Evolutionary conservation across 2,797 vertebrate genomes (phyloP).

Genomic region (Enteromius argenteus): DNA sequence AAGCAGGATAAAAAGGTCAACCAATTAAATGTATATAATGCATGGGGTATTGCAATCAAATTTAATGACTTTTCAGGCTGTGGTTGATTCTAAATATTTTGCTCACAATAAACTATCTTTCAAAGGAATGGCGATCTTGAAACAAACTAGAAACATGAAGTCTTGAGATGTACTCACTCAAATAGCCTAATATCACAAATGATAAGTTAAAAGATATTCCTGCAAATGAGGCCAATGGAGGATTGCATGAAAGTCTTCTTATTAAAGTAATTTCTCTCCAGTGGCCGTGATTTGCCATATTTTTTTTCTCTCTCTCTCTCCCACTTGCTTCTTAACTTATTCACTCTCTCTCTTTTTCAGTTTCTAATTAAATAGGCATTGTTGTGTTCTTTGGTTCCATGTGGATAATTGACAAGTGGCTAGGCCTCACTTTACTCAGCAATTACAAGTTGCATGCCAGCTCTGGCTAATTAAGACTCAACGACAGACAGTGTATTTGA

Average conservation of each 20-base stretch:
- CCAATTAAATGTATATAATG: slow-evolving; percentile 2
- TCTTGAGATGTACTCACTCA: slow-evolving; percentile 6
- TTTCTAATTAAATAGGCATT: slow-evolving; percentile 74
- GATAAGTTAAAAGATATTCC: slow-evolving; percentile 50
- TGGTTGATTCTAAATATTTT: neutral
- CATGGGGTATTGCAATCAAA: slow-evolving; percentile 5
- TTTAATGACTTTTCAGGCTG: neutral
- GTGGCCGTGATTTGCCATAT: slow-evolving; percentile 29
- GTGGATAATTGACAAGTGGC: slow-evolving; percentile 70
- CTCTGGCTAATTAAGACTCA: slow-evolving; percentile 78
- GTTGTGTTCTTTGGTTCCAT: slow-evolving; percentile 71
- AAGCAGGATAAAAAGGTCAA: slow-evolving; percentile 37
- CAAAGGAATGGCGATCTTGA: neutral
- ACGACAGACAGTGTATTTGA: slow-evolving; percentile 67
- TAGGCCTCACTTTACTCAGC: slow-evolving; percentile 67
- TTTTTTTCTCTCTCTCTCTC: neutral
- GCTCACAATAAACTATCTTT: neutral
- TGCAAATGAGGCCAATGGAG: slow-evolving; percentile 52
- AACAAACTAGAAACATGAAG: neutral
- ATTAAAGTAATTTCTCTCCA: slow-evolving; percentile 57
- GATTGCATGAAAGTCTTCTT: slow-evolving; percentile 55
- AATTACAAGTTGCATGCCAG: slow-evolving; percentile 72
- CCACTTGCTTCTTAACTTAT: slow-evolving; percentile 19
- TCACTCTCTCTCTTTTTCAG: slow-evolving; percentile 54
- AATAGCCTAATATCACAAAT: slow-evolving; percentile 36